Conservation (phyloP, 2,888 invertebrate species). For the Pristionchus maxplancki region DNA sequence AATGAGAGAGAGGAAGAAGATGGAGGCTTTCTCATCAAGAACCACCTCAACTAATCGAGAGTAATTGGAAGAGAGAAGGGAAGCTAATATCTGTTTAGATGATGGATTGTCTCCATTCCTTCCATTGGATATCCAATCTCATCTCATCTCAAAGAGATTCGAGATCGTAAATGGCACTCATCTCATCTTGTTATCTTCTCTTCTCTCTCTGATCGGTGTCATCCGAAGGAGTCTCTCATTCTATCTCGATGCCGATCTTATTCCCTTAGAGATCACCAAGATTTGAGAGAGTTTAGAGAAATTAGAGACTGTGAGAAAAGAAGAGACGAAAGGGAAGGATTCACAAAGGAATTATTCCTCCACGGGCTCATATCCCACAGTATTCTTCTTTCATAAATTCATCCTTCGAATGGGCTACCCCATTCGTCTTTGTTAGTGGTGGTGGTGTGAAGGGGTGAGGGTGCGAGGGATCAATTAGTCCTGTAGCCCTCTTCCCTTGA, state of each 20-base stretch:
- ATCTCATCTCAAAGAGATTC: conserved; percentile 8
- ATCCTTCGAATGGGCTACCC: neutral
- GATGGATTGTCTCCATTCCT: neutral
- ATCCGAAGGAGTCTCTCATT: conserved; percentile 30
- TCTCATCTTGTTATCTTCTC: conserved; percentile 28
- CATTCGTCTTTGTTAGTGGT: conserved; percentile 26
- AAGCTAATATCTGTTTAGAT: conserved; percentile 15
- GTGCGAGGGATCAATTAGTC: neutral
- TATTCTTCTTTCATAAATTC: conserved; percentile 47
- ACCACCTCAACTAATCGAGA: neutral
- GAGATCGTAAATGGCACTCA: conserved; percentile 41
- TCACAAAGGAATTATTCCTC: conserved; percentile 37
- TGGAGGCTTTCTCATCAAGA: conserved; percentile 12
- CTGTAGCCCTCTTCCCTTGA: neutral
- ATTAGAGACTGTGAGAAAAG: neutral
- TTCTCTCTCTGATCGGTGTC: conserved; percentile 17
- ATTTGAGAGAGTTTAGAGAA: neutral
- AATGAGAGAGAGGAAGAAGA: conserved; percentile 34
- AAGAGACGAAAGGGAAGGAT: neutral
- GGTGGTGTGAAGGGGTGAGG: conserved; percentile 24
- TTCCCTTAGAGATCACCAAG: conserved; percentile 19
- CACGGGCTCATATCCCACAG: conserved; percentile 33
- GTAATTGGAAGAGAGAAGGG: neutral
- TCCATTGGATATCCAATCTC: neutral
- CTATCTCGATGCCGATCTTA: conserved; percentile 12